Percentiles rank a stretch among this genome's conserved stretches.
phyloP scores from a whole-genome alignment of 2,113 vertebrate species.

The Okapia johnstoni region DNA sequence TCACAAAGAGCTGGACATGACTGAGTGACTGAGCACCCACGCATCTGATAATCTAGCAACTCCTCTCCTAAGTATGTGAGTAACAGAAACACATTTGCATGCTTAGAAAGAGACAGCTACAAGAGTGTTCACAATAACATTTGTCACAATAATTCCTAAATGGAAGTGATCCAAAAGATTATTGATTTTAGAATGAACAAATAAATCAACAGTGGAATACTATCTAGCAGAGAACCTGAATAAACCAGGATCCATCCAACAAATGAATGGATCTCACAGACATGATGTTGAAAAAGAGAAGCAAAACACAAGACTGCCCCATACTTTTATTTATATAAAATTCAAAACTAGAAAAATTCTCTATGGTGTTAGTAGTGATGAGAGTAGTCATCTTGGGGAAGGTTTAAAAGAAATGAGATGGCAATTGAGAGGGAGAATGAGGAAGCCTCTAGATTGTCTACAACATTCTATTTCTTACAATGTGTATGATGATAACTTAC shows the following conservation, averaged over 20 bases:
- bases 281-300: background rate
- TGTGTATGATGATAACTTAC: accelerated
- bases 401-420: background rate
- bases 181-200: background rate
- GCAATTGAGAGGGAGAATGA: accelerated
- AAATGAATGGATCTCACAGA: background rate
- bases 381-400: accelerated
- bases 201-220: background rate
- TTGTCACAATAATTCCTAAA: too few relatives aligned
- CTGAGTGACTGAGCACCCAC: background rate
- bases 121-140: too few relatives aligned
- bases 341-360: background rate
- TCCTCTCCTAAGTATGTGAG: background rate
- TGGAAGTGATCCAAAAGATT: background rate
- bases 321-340: accelerated
- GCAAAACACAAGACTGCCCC: background rate
- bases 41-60: background rate
- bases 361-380: background rate
- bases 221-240: background rate
- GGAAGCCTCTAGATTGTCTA: accelerated
- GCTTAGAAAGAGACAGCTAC: background rate
- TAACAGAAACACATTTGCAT: accelerated
- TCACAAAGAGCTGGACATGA: background rate
- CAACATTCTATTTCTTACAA: background rate
- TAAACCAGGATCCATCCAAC: background rate